Base-by-base conservation (phyloP, 1,140 invertebrate genomes). In the Dryas iulia region DNA sequence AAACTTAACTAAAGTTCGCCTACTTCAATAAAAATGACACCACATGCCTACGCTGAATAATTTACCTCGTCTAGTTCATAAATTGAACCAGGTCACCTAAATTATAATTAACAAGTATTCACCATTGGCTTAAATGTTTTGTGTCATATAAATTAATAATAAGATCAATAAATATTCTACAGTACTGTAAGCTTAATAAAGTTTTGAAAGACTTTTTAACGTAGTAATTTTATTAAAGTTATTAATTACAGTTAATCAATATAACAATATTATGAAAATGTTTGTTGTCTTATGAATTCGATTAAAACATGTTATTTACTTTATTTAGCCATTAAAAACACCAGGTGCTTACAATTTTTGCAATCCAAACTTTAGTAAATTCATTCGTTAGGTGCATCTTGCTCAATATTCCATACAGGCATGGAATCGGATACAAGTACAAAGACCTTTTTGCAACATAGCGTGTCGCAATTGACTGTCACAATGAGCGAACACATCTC, bases 401-500 rank as follows among this genome's bases (percentile, higher is more conserved):
- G 7, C 21, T 70, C 62, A 64, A 70, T 65, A 26, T 31, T 25
- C 56, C 58, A 60, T 65, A 35, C 57, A 61, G 31, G 7, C 33
- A 67, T 68, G 60, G 59, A 62, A 69, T 57, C 26, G 33, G n/a
- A 66, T 54, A 59, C 18, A 59, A 64, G 73, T 70, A 80, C 76
- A 78, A 78, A 78, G 71, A 67, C 69, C 72, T 78, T 78, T 78
- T 66, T 76, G 73, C 66, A 72, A 73, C 73, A 74, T 63, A 33
- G 59, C 69, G 69, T 81, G 77, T 76, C 72, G 79, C 74, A 82
- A 82, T 62, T 67, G 72, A 74, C 73, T 64, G 83, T 86, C 78
- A 85, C 80, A 76, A 73, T 82, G 78, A 72, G 30, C 76, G 82
- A 68, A 69, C 77, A 78, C 75, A 73, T 76, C 61, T 56, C 68